Conservation (phyloP, 2,888 invertebrate genomes). For the Pherbina coryleti region DNA sequence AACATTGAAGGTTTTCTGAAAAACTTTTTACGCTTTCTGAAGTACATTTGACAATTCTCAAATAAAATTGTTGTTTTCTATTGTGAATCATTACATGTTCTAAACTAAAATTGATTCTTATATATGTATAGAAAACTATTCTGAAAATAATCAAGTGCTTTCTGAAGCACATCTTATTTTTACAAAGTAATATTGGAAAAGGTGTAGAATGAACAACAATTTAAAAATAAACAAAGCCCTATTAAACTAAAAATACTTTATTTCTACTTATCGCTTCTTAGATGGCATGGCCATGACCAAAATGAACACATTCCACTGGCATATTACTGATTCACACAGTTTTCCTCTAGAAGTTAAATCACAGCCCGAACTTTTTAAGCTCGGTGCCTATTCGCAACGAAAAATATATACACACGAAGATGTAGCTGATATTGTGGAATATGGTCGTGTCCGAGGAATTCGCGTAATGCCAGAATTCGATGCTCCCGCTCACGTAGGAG, state of each 20-base stretch:
- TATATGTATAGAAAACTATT: too few relatives aligned
- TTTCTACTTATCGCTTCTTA: constrained; percentile 51
- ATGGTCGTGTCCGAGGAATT: constrained; percentile 81
- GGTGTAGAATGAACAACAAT: too few relatives aligned
- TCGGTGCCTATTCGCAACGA: constrained; percentile 83
- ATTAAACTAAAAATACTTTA: background rate
- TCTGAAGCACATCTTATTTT: too few relatives aligned
- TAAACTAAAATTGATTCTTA: too few relatives aligned
- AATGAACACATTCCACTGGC: constrained; percentile 95
- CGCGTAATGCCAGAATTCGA: constrained; percentile 93
- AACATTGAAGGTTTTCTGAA: too few relatives aligned
- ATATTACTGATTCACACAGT: constrained; percentile 93
- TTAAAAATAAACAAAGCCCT: too few relatives aligned
- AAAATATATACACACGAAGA: constrained; percentile 76
- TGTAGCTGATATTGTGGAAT: constrained; percentile 75
- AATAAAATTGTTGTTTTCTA: too few relatives aligned
- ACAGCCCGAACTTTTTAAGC: constrained; percentile 78
- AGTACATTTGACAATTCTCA: too few relatives aligned
- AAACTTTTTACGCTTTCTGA: too few relatives aligned
- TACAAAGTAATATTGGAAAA: too few relatives aligned
- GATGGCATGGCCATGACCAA: constrained; percentile 93
- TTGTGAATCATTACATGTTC: too few relatives aligned
- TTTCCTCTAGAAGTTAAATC: constrained; percentile 87
- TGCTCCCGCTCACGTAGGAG: constrained; percentile 90
- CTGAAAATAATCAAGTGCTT: too few relatives aligned